These are phyloP conservation scores for Penaeus chinensis DNA, from an alignment of 1,140 invertebrate species.

Conservation along the genomic window DNA sequence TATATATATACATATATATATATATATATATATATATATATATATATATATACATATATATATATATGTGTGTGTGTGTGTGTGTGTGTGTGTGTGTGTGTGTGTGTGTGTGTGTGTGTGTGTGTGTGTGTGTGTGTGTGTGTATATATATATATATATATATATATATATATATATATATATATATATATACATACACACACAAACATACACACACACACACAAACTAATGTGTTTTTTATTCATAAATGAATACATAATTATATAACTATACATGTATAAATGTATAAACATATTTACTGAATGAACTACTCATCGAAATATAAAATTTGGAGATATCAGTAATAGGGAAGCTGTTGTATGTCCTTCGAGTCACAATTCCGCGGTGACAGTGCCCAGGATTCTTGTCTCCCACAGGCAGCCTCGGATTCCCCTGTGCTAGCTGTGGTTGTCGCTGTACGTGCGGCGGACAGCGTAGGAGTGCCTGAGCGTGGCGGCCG, in stretches of 20 bases:
- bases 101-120: no score
- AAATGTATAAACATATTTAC: background rate
- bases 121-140: no score
- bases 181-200: conserved; percentile 22
- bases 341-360: no score
- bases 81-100: no score
- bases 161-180: conserved; percentile 22
- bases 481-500: conserved; percentile 30
- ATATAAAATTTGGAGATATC: no score
- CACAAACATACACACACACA: background rate
- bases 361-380: no score
- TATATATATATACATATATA: no score
- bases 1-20: conserved; percentile 20
- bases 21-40: conserved; percentile 24
- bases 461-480: conserved; percentile 27
- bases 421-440: background rate
- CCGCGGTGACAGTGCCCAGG: no score
- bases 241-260: background rate
- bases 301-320: background rate
- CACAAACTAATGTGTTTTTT: background rate
- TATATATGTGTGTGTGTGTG: no score
- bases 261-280: background rate
- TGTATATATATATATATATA: background rate
- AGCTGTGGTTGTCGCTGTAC: conserved; percentile 41
- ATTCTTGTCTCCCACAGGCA: background rate